Percentiles rank a stretch among this genome's conserved stretches.
Evolutionary conservation across 2,888 invertebrate genomes (phyloP).

Genomic region (Leptinotarsa juncta): DNA sequence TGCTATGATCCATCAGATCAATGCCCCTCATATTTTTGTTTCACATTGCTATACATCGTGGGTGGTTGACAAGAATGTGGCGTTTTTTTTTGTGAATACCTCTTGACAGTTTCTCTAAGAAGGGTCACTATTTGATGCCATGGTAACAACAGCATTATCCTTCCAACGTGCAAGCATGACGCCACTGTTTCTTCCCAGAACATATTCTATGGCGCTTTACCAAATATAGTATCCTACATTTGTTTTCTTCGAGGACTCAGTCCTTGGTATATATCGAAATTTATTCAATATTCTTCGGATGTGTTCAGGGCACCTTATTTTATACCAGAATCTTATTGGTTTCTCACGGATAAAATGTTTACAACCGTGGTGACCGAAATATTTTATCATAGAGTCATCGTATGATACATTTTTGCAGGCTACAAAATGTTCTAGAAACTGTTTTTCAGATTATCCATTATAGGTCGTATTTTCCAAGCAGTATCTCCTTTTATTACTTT

Average conservation of each 20-base stretch:
- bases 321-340: constrained; percentile 50
- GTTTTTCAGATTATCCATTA: too few species aligned
- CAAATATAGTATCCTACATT: constrained; percentile 29
- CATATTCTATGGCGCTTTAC: constrained; percentile 25
- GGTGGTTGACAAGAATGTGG: background rate
- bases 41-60: background rate
- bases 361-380: constrained; percentile 45
- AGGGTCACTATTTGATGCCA: too few species aligned
- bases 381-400: too few species aligned
- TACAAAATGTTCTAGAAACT: too few species aligned
- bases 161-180: constrained; percentile 26
- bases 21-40: constrained; percentile 31
- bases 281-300: constrained; percentile 39
- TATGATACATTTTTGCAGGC: too few species aligned
- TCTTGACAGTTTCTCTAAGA: background rate
- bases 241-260: constrained; percentile 30
- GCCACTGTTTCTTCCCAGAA: constrained; percentile 24
- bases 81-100: constrained; percentile 21
- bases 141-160: constrained; percentile 17
- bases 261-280: constrained; percentile 37
- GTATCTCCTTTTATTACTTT: too few species aligned
- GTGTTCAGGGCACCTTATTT: constrained; percentile 47
- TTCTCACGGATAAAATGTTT: constrained; percentile 51
- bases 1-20: constrained; percentile 9
- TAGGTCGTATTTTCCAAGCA: too few species aligned